Base-by-base conservation (phyloP, 23 tunicate species). In the Styela clava region DNA sequence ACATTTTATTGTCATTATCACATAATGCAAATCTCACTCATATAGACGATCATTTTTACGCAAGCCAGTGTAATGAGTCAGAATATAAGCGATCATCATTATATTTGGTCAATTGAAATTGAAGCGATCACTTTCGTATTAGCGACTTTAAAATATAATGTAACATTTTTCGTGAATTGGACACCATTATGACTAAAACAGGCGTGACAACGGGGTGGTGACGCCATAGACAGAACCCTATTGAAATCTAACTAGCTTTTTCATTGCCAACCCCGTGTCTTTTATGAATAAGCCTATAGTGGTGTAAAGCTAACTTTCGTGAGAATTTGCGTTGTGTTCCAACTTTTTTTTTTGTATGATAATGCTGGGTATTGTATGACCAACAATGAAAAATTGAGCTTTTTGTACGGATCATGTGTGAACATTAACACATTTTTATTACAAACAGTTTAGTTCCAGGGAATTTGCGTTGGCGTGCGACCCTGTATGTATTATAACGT, bases 141-240 rank as follows among this genome's bases (percentile, higher is more conserved):
- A 71, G 77, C 34, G 77, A 30, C 77, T 71, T 71, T 71, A 71
- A 32, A 71, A 71, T 71, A 26, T 71, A 71, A 28, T 34, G 34
- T 71, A 34, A 28, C 32, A 71, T 34, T 34, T 28, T 71, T 71
- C 77, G 5, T 71, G 35, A 71, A 71, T 28, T 27, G 35, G 16
- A 71, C 34, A 71, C 77, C 34, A 71, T 71, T 71, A 30, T 34
- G 77, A 30, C 32, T 22, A 71, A 71, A 26, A 71, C 77, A 71
- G 35, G 77, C 77, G 77, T 71, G 77, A 71, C 77, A 33, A 12
- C 12, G 56, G 56, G 7, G 12, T 7, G 12, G 56, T 44, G 56
- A 44, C 56, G 56, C 12, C 56, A 44, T 44, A 7, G 56, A 44
- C 56, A 44, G 56, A 44, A 44, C 56, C 56, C 56, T 44, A 44